Evolutionary conservation across 2,888 invertebrate species (phyloP).

Genomic region (Ptychoptera albimana): DNA sequence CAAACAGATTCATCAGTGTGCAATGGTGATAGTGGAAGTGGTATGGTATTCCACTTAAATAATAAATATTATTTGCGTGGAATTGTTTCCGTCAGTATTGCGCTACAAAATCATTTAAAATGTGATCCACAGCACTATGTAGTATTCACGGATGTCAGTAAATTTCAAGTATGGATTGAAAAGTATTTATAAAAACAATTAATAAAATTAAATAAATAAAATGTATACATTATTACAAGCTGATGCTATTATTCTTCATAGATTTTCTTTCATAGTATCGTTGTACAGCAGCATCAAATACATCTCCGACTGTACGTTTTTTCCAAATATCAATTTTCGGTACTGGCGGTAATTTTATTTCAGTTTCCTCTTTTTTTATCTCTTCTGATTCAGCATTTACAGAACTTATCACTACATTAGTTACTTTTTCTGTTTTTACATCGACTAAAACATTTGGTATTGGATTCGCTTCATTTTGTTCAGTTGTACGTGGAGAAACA

Average conservation of each 20-base stretch:
- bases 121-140: slow-evolving; percentile 33
- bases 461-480: too few relatives aligned
- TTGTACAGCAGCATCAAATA: slow-evolving; percentile 57
- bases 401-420: slow-evolving; percentile 14
- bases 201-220: not conserved
- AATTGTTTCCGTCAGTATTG: slow-evolving; percentile 10
- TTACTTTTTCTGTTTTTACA: slow-evolving; percentile 10
- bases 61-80: slow-evolving; percentile 9
- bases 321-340: slow-evolving; percentile 61
- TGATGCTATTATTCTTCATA: slow-evolving; percentile 26
- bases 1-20: slow-evolving; percentile 20
- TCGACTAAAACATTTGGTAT: not conserved
- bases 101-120: slow-evolving; percentile 16
- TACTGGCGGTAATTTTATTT: slow-evolving; percentile 16
- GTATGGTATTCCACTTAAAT: slow-evolving; percentile 22
- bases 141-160: slow-evolving; percentile 31
- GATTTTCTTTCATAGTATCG: slow-evolving; percentile 62
- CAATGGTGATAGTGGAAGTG: slow-evolving; percentile 37
- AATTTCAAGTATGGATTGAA: slow-evolving; percentile 23
- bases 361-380: slow-evolving; percentile 10
- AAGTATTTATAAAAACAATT: not conserved
- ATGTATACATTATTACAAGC: not conserved
- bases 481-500: not conserved
- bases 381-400: slow-evolving; percentile 14
- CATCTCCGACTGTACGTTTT: slow-evolving; percentile 65